Percentiles rank a stretch among this genome's conserved stretches.
Conservation (phyloP, 1,140 invertebrate genomes). For the Trissolcus basalis region DNA sequence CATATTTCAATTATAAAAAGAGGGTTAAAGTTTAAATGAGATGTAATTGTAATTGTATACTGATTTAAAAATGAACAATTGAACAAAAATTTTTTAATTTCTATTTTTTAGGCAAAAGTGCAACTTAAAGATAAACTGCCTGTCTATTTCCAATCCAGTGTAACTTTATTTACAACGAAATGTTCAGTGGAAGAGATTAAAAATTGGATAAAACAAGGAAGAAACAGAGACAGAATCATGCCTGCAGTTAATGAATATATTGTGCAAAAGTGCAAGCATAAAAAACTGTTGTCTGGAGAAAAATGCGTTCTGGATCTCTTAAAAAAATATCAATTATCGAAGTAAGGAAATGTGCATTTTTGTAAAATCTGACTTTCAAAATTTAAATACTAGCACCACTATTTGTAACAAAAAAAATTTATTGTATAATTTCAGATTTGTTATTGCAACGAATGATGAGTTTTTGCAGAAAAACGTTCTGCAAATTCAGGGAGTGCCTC, state of each 20-base stretch:
- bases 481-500: neutral
- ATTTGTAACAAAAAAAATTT: no score
- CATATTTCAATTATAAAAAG: no score
- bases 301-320: neutral
- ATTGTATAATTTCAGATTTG: slow-evolving; percentile 1
- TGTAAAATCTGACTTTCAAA: no score
- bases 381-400: no score
- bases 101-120: slow-evolving; percentile 1
- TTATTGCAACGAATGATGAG: slow-evolving; percentile 1
- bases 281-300: neutral
- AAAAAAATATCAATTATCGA: no score
- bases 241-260: neutral
- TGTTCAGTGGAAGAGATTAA: neutral
- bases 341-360: no score
- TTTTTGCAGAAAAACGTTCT: neutral
- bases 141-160: neutral
- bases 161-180: neutral
- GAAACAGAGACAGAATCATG: neutral
- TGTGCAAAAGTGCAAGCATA: neutral
- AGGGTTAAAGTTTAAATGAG: no score
- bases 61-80: no score
- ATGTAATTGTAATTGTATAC: no score
- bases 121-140: neutral
- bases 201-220: neutral
- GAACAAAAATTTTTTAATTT: no score